phyloP scores from a whole-genome alignment of 2,113 vertebrate species.

The Motacilla alba region DNA sequence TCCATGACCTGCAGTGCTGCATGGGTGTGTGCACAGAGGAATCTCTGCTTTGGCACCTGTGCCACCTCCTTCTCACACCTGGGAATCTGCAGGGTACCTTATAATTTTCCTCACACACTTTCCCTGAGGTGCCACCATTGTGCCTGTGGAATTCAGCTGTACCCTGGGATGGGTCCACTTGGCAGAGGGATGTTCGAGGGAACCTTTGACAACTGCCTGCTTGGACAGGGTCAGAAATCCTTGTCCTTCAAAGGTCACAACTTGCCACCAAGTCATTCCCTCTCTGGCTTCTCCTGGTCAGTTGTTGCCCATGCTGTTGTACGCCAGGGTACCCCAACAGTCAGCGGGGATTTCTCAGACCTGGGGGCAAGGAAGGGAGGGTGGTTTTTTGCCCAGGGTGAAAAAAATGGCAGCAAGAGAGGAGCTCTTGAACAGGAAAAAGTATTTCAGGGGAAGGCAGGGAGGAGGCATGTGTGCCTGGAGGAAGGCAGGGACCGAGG shows the following conservation, averaged over 20 bases:
- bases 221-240: not conserved
- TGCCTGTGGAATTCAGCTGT: not conserved
- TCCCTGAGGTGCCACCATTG: not conserved
- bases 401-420: not conserved
- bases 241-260: not conserved
- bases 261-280: not conserved
- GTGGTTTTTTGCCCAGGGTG: fast-evolving
- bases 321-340: fast-evolving
- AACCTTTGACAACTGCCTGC: not conserved
- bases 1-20: not conserved
- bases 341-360: not conserved
- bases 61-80: not conserved
- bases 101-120: fast-evolving
- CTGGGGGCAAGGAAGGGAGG: not conserved
- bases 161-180: fast-evolving
- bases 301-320: fast-evolving
- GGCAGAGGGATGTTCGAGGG: not conserved
- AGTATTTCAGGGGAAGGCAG: not conserved
- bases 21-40: not conserved
- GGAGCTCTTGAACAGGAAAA: not conserved
- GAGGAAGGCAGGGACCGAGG: not conserved
- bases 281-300: fast-evolving
- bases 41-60: not conserved
- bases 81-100: not conserved
- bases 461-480: not conserved